These are phyloP conservation scores for Phyllostomus hastatus DNA, from an alignment of 2,113 vertebrate genomes.

Conservation along the genomic window DNA sequence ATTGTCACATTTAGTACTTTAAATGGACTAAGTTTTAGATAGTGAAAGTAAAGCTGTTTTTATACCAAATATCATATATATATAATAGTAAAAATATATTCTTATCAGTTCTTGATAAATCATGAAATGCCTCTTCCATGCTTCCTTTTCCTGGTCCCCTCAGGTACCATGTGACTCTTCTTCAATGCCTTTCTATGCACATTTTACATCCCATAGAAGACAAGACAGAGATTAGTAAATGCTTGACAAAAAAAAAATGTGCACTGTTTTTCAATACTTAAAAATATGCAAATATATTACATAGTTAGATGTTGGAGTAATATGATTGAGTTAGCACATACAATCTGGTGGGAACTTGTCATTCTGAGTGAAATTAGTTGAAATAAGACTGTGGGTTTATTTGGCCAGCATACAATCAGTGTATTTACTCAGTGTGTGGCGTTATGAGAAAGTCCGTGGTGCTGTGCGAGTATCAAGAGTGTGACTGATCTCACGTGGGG, in stretches of 20 bases:
- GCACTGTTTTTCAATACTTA: not conserved
- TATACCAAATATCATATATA: not conserved
- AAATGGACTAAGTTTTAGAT: slow-evolving; percentile 7
- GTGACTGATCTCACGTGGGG: not conserved
- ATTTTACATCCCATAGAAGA: not conserved
- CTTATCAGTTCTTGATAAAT: not conserved
- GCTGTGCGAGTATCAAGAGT: not conserved
- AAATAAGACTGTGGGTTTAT: not conserved
- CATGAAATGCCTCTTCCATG: not conserved
- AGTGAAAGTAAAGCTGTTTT: not conserved
- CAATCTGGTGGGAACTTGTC: not conserved
- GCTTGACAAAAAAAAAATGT: not conserved
- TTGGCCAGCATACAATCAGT: not conserved
- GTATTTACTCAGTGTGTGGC: not conserved
- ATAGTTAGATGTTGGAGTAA: not conserved
- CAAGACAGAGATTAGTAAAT: not conserved
- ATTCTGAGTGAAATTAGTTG: not conserved
- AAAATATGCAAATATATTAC: not conserved
- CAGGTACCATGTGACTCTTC: not conserved
- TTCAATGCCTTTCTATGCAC: not conserved
- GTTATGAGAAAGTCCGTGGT: not conserved
- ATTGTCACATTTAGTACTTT: not conserved
- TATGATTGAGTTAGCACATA: not conserved
- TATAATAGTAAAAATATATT: not conserved
- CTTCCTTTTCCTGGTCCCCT: not conserved